Evolutionary conservation across 1,140 invertebrate genomes (phyloP), one percentile per base, ranked within the genome.

Genomic region (Vanessa atalanta): DNA sequence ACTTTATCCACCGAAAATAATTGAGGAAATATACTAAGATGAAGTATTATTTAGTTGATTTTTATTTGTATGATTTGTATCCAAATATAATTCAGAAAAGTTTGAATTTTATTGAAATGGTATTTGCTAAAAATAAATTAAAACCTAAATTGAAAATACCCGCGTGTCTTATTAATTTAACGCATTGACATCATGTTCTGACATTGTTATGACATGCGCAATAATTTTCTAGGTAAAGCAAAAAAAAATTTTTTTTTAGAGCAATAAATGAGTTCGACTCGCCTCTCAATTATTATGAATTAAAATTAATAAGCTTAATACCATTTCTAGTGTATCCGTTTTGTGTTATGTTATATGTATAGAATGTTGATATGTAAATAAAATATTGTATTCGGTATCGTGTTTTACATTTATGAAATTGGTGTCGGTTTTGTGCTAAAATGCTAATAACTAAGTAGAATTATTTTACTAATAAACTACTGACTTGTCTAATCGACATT

Each of bases 341-440:
- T 9, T 57, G 20, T 23, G 53, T n/a, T 55, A 20, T 55, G 53
- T 3, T 8, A 57, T 26, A 57, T 23, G 16, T 57, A 57, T 57
- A 23, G 16, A 57, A 23, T 23, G 53, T 57, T 57, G n/a, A 57
- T 57, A 57, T 57, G 53, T 57, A 57, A 57, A 57, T 57, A 57
- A 57, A 57, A 57, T 57, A 57, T 57, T 57, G 53, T 57, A 57
- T 23, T 23, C 53, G 53, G 23, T 57, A 57, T 23, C 53, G 53
- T 57, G 53, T 57, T 57, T 57, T 57, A 57, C 53, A 57, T 57
- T 57, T 12, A 23, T 57, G 53, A 57, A 57, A 57, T 57, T 57
- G 53, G 53, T 57, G 53, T 57, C 53, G 53, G 20, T 57, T 57
- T 23, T 57, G 16, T 57, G 53, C 53, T 57, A 57, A 57, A 23